Evolutionary conservation across 1,140 invertebrate species (phyloP), one percentile per base, ranked within the genome.

Genomic region (Brachionus angularis): DNA sequence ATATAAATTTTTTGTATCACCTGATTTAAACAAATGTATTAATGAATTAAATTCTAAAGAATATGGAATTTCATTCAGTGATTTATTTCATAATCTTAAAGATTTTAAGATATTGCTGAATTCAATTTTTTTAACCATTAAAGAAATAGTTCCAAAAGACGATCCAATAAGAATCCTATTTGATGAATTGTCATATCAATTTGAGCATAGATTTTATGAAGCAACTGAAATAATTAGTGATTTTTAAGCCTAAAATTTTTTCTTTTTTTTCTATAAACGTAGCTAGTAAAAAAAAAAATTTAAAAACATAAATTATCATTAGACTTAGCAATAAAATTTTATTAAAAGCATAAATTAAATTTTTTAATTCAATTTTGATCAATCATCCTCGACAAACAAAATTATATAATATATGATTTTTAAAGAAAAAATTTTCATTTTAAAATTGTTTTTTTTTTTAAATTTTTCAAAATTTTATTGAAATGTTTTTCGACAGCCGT

Each of bases 301-400:
- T 29, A 52, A n/a, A 52, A 52, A 29, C 25, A 29, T 52, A 21
- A 52, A 52, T n/a, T n/a, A n/a, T n/a, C n/a, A n/a, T n/a, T n/a
- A n/a, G n/a, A n/a, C n/a, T n/a, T n/a, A n/a, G n/a, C n/a, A n/a
- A n/a, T n/a, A n/a, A n/a, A n/a, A n/a, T n/a, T n/a, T n/a, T n/a
- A n/a, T n/a, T n/a, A n/a, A n/a, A n/a, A n/a, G n/a, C n/a, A n/a
- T n/a, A n/a, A n/a, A n/a, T n/a, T n/a, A n/a, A n/a, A n/a, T n/a
- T n/a, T n/a, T n/a, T n/a, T n/a, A n/a, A n/a, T n/a, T n/a, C n/a
- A n/a, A n/a, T n/a, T n/a, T n/a, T n/a, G n/a, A n/a, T n/a, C n/a
- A n/a, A n/a, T n/a, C n/a, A n/a, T n/a, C n/a, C n/a, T n/a, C n/a
- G n/a, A n/a, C n/a, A n/a, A n/a, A n/a, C n/a, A n/a, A n/a, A n/a